Percentiles rank a stretch among this genome's conserved stretches.
Evolutionary conservation across 2,797 vertebrate species (phyloP).

Genomic region (Harpagifer antarcticus): DNA sequence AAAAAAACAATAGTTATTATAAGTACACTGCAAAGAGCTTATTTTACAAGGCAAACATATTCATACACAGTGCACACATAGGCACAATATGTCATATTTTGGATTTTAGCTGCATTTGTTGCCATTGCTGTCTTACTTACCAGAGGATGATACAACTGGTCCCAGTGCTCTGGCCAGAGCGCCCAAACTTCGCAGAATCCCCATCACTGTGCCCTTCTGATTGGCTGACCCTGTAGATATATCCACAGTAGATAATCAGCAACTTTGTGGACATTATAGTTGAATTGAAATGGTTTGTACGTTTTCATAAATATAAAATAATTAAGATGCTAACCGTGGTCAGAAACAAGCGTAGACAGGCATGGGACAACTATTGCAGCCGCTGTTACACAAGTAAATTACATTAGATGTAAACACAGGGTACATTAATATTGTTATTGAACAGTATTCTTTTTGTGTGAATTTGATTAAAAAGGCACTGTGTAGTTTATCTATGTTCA

Average conservation of each 20-base stretch:
- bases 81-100: neutral
- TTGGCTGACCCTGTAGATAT: constrained; percentile 84
- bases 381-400: constrained; percentile 80
- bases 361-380: constrained; percentile 95
- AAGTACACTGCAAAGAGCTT: neutral
- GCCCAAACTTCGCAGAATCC: constrained; percentile 94
- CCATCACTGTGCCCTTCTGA: constrained; percentile 97
- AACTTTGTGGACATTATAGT: neutral
- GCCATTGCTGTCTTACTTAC: constrained; percentile 72
- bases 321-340: constrained; percentile 85
- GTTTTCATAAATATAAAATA: neutral
- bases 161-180: constrained; percentile 94
- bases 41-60: neutral
- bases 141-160: constrained; percentile 90
- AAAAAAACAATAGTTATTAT: constrained; percentile 17
- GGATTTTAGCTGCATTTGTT: neutral
- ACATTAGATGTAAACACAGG: neutral
- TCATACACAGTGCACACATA: neutral
- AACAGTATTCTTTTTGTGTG: neutral
- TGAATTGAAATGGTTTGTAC: neutral
- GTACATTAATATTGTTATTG: neutral
- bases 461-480: too few relatives aligned
- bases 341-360: constrained; percentile 92
- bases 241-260: constrained; percentile 11
- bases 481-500: neutral